Base-by-base conservation (phyloP, 2,797 vertebrate species). In the Parauchenoglanis ngamensis region DNA sequence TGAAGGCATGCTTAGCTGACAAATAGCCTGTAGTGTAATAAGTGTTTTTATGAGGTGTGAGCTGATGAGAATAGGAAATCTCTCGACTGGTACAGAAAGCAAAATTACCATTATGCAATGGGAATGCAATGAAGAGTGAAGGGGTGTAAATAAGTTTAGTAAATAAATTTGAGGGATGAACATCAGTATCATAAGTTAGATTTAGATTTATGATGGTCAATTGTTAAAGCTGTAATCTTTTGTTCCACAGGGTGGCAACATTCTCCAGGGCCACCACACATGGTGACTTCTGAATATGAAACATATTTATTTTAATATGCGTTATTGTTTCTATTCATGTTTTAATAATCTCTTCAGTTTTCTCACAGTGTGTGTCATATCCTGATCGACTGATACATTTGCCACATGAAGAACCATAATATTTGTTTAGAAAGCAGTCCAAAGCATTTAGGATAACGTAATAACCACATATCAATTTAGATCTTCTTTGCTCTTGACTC, bases 161-260 rank as follows among this genome's bases (percentile, higher is more conserved):
- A 56, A 57, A 78, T 35, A 56, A 35, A 8, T 10, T 11, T 57
- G 28, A 57, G n/a, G 7, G 57, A 81, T 81, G 23, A 63, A 46
- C 31, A 35, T 35, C 31, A 44, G 52, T 25, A 23, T 78, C 15
- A 77, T 6, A 78, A 54, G 17, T 10, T 21, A 35, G 11, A 44
- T 15, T 46, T 4, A 82, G 40, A 49, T 65, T 82, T 67, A 25
- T 67, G 8, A 15, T 81, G 59, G 44, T 83, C 61, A 3, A 79
- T 40, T 23, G 17, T 79, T 15, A 61, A 44, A 25, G 4, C 68
- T 65, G n/a, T 68, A 31, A 46, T 72, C 15, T 7, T 59, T 25
- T 54, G 63, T 82, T 89, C 90, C 89, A 91, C 89, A 84, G 85
- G 90, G 89, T 89, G 90, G 89, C 90, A 88, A 88, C 87, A 84